Evolutionary conservation across 2,113 vertebrate species (phyloP), one percentile per base, ranked within the genome.

Genomic region (Apistogramma diplotaenia): DNA sequence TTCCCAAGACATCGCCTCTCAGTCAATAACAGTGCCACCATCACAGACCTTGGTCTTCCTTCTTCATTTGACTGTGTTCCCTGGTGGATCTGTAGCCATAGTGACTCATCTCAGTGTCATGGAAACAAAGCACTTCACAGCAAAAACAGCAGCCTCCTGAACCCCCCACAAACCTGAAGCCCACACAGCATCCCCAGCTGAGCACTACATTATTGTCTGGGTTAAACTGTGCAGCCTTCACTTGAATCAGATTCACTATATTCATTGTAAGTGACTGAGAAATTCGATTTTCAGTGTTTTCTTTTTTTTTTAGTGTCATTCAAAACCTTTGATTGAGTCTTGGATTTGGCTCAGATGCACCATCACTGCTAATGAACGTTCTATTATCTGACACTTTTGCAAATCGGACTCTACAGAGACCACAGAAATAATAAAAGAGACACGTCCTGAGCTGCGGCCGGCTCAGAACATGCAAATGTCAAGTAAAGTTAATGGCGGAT

Each of bases 101-200:
- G 83, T 51, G 62, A 90, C 81, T 89, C 83, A 81, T 76, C 60
- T 61, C 74, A 57, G 40, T 77, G 84, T 77, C 87, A 88, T 92
- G 87, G 84, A 78, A 89, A 91, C 87, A 73, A 72, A 85, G 35
- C 4, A 23, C 23, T 12, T 27, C 11, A 35, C 51, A 53, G 58
- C 55, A 46, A n/a, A 65, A 65, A 70, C 27, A 1, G 25, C 58
- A 23, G 55, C 56, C 57, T 49, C 74, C 33, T 35, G 25, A 81
- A 53, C 76, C 51, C 62, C 60, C 40, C 49, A 71, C 33, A 60
- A 35, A 71, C 73, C 53, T 25, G 19, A 8, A 25, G 78, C 70
- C 53, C 70, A 81, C 74, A 76, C 70, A 59, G 25, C 2, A 2
- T 49, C 56, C 21, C 31, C 71, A 57, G 13, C 57, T 59, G 18